Percentiles rank a stretch among this genome's conserved stretches.
phyloP scores from a whole-genome alignment of 2,797 vertebrate genomes.

The Lophotriccus pileatus region DNA sequence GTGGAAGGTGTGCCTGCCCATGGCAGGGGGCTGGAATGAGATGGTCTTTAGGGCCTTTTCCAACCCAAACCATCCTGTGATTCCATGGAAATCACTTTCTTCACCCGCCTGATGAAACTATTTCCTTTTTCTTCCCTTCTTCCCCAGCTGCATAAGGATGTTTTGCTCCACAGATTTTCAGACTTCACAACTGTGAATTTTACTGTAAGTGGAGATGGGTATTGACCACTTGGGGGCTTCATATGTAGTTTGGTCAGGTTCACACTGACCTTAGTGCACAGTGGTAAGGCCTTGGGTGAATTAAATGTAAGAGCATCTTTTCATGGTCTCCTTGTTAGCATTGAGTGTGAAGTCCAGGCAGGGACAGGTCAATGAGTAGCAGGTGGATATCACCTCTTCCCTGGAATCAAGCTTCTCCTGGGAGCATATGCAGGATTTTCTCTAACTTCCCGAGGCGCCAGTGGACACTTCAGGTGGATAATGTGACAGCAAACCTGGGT shows the following conservation, averaged over 20 bases:
- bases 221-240: background rate
- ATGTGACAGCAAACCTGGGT: background rate
- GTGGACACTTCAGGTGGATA: accelerated
- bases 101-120: background rate
- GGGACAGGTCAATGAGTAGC: background rate
- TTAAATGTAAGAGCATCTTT: background rate
- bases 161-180: background rate
- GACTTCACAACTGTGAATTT: background rate
- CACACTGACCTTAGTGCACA: background rate
- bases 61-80: background rate
- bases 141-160: background rate
- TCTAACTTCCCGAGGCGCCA: background rate
- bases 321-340: background rate
- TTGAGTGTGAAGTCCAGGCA: background rate
- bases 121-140: background rate
- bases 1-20: background rate
- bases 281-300: background rate
- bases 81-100: background rate
- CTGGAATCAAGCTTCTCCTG: background rate
- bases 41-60: background rate
- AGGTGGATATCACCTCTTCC: background rate
- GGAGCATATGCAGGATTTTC: background rate
- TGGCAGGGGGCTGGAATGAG: background rate
- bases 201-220: background rate
- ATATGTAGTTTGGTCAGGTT: background rate